Evolutionary conservation across 2,113 vertebrate species (phyloP).

Genomic region (Cacatua alba): DNA sequence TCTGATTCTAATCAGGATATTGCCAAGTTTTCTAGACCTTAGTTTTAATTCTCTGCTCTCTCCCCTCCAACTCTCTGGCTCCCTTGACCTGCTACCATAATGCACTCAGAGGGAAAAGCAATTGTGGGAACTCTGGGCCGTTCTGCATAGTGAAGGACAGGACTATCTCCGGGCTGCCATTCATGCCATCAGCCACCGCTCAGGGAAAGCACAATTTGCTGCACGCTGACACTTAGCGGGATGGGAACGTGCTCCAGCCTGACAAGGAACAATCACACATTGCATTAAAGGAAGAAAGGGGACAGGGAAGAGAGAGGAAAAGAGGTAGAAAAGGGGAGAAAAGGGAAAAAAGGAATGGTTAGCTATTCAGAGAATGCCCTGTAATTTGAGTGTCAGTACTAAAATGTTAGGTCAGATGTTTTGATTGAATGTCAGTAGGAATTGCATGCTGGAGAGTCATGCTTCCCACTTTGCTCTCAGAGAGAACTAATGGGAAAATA

Average conservation of each 20-base stretch:
- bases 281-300: constrained; percentile 40
- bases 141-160: constrained; percentile 47
- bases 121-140: constrained; percentile 19
- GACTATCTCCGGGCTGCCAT: constrained; percentile 22
- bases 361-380: constrained; percentile 52
- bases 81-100: constrained; percentile 1
- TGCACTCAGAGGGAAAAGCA: constrained; percentile 10
- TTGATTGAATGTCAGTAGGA: constrained; percentile 65
- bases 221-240: constrained; percentile 49
- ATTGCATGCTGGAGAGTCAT: constrained; percentile 6
- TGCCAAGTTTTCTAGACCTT: not conserved
- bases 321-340: not conserved
- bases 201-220: constrained; percentile 61
- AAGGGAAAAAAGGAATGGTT: constrained; percentile 13
- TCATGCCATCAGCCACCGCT: constrained; percentile 36
- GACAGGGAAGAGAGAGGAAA: not conserved
- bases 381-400: constrained; percentile 69
- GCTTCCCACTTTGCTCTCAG: constrained; percentile 57
- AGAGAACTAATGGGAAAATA: constrained; percentile 66
- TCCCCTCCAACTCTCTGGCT: not conserved
- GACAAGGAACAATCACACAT: constrained; percentile 58
- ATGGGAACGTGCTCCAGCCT: constrained; percentile 51
- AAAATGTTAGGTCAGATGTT: constrained; percentile 73
- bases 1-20: not conserved
- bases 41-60: constrained; percentile 25